phyloP scores from a whole-genome alignment of 2,113 vertebrate genomes.

The Rhizomys pruinosus region DNA sequence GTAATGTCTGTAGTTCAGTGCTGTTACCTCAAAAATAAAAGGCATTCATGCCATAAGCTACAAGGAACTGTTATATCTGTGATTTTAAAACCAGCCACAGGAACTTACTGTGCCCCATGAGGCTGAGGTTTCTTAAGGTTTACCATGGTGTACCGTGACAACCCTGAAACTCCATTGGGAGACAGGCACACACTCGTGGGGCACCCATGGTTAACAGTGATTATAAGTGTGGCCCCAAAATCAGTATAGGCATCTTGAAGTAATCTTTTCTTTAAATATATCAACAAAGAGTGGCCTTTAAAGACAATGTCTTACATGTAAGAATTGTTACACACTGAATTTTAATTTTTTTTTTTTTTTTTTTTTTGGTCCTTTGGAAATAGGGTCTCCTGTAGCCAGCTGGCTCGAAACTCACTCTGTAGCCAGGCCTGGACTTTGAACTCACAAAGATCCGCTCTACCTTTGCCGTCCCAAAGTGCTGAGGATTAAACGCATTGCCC shows the following conservation, averaged over 20 bases:
- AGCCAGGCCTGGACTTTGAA: too few species aligned
- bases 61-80: not conserved
- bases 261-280: not conserved
- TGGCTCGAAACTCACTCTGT: too few species aligned
- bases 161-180: not conserved
- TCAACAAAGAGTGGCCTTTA: not conserved
- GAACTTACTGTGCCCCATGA: not conserved
- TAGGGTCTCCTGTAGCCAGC: too few species aligned
- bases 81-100: not conserved
- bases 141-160: not conserved
- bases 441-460: too few species aligned
- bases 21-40: not conserved
- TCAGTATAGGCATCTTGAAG: not conserved
- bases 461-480: too few species aligned
- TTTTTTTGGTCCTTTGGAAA: too few species aligned
- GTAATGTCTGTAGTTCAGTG: not conserved
- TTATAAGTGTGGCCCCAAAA: not conserved
- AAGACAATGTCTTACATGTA: not conserved
- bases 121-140: not conserved
- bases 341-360: too few species aligned
- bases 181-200: not conserved
- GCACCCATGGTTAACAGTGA: not conserved
- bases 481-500: too few species aligned
- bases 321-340: not conserved
- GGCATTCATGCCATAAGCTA: not conserved